Evolutionary conservation across 2,888 invertebrate species (phyloP), one percentile per base, ranked within the genome.

Genomic region (Drosophila bunnanda): DNA sequence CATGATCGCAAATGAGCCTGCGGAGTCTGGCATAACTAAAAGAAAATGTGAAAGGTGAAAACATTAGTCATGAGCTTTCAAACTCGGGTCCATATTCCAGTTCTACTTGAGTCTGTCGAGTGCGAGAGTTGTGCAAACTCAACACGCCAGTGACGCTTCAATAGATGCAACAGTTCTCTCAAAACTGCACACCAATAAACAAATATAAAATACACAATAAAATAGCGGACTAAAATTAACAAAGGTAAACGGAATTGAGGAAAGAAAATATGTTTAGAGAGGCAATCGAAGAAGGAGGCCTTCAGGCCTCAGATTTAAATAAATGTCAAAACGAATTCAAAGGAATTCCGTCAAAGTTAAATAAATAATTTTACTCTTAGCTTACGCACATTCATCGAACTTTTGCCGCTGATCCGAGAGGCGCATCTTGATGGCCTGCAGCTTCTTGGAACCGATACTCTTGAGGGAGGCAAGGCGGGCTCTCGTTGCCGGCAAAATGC

Each of bases 361-460:
- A 6, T 10, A 10, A 28, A 15, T 10, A 39, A 30, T n/a, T 30
- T 9, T 34, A 38, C 54, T 25, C 17, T 41, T 50, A 43, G 44
- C 61, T 58, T 70, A 90, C 92, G 85, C 85, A 92, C 92, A 91
- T 87, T 92, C 92, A 78, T 91, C 92, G 59, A 91, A 77, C 68
- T 91, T 92, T 34, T 91, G 91, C 15, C 91, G 90, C 74, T 91
- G 90, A 75, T 92, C 92, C 2, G 94, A 93, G 36, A 95, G 90
- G 73, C 94, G 94, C 90, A 95, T 94, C 83, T 94, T 94, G n/a
- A 95, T 92, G 44, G 94, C 94, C 28, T 94, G 94, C 44, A 95
- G 91, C 88, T 95, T 95, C 79, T 95, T 95, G 0, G 95, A 94
- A n/a, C 95, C 95, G 69, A 95, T 91, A 80, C 95, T 95, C 85